phyloP scores from a whole-genome alignment of 2,113 vertebrate genomes.

The Alosa alosa region DNA sequence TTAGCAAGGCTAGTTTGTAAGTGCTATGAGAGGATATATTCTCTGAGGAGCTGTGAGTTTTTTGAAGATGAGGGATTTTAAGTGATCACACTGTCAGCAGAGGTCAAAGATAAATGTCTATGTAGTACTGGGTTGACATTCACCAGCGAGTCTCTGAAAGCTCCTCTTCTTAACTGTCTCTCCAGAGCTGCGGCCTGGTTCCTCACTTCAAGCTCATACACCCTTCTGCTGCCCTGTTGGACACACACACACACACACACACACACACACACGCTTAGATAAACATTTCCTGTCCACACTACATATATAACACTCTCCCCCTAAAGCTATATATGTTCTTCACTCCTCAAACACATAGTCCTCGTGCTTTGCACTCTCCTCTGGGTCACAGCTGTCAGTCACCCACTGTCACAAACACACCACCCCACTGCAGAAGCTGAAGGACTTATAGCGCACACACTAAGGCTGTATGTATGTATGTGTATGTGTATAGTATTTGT shows the following conservation, averaged over 20 bases:
- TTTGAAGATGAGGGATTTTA: too few species aligned
- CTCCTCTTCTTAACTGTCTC: slow-evolving; percentile 80
- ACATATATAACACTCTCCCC: neutral
- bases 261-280: neutral
- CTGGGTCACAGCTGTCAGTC: neutral
- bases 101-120: neutral
- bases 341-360: slow-evolving; percentile 4
- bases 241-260: slow-evolving; percentile 23
- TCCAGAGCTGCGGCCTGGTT: slow-evolving; percentile 81
- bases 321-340: neutral
- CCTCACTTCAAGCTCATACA: slow-evolving; percentile 90
- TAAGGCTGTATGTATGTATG: neutral
- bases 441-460: neutral
- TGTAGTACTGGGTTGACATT: neutral
- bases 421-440: neutral
- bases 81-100: neutral
- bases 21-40: too few species aligned
- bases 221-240: slow-evolving; percentile 84
- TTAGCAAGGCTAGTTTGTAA: too few species aligned
- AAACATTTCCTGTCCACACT: neutral
- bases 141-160: slow-evolving; percentile 78
- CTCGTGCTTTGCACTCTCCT: neutral
- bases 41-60: too few species aligned
- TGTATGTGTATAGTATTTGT: neutral
- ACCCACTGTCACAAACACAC: neutral